A percentile compares a stretch with the other conserved stretches of the same genome.
Conservation (phyloP, 2,888 invertebrate genomes). For the Andrena haemorrhoa region DNA sequence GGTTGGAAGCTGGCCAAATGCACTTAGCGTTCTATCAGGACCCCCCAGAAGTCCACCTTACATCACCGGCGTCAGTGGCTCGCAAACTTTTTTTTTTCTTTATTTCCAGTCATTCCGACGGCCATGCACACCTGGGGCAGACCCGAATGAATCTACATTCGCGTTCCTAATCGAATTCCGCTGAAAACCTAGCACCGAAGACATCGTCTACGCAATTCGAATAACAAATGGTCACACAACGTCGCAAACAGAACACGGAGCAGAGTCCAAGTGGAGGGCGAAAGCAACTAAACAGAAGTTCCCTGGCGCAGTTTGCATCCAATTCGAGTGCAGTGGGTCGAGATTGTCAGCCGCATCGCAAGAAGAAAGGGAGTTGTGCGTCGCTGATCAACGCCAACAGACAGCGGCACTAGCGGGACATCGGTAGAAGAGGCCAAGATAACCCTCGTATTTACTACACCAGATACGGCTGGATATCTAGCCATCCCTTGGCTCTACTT, state of each 20-base stretch:
- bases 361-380: constrained; percentile 12
- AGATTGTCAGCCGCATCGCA: too few species aligned
- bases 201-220: too few species aligned
- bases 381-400: constrained; percentile 28
- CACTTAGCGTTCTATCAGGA: constrained; percentile 82
- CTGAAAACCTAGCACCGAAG: too few species aligned
- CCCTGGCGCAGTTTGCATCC: too few species aligned
- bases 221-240: too few species aligned
- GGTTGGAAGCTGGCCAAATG: constrained; percentile 82
- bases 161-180: not conserved
- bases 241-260: too few species aligned
- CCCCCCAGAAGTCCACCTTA: constrained; percentile 65
- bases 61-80: constrained; percentile 41
- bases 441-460: constrained; percentile 76
- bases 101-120: not conserved
- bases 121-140: not conserved
- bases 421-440: constrained; percentile 61
- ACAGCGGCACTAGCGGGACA: constrained; percentile 6
- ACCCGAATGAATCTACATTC: not conserved
- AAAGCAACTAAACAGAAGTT: too few species aligned
- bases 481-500: constrained; percentile 33
- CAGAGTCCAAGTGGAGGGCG: too few species aligned
- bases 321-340: too few species aligned
- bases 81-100: constrained; percentile 33
- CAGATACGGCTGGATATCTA: constrained; percentile 69